phyloP scores from a whole-genome alignment of 2,888 invertebrate genomes.

The Corythucha ciliata region DNA sequence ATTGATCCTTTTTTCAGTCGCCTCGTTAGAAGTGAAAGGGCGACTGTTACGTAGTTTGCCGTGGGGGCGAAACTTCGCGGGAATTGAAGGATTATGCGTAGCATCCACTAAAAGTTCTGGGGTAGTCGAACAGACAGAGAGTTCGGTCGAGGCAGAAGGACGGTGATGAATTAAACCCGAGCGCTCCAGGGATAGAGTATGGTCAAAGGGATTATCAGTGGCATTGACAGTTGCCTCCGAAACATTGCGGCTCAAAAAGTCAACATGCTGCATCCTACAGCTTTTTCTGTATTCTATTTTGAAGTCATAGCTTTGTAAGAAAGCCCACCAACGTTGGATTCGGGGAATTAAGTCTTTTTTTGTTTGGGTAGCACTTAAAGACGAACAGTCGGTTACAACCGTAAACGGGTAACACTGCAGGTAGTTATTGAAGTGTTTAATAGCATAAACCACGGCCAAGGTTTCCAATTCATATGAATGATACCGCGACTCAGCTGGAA shows the following conservation, averaged over 20 bases:
- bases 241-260: conserved; percentile 35
- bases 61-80: conserved; percentile 2
- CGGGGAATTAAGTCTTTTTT: conserved; percentile 36
- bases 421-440: conserved; percentile 39
- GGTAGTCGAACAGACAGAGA: too few species aligned
- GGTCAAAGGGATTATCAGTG: not conserved
- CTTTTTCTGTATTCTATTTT: conserved; percentile 33
- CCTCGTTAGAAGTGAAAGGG: not conserved
- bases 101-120: not conserved
- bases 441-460: conserved; percentile 19
- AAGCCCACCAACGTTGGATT: conserved; percentile 38
- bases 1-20: not conserved
- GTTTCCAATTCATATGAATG: conserved; percentile 15
- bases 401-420: conserved; percentile 37
- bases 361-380: conserved; percentile 35
- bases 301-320: conserved; percentile 35
- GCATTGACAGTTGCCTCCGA: not conserved
- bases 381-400: conserved; percentile 39
- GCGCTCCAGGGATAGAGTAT: not conserved
- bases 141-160: too few species aligned
- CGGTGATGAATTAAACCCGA: too few species aligned
- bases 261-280: conserved; percentile 37
- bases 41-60: not conserved
- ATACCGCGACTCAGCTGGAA: conserved; percentile 1
- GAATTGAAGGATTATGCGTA: not conserved